phyloP scores from a whole-genome alignment of 35 echinoderm and acorn worm species.

The Holothuria glaberrima region DNA sequence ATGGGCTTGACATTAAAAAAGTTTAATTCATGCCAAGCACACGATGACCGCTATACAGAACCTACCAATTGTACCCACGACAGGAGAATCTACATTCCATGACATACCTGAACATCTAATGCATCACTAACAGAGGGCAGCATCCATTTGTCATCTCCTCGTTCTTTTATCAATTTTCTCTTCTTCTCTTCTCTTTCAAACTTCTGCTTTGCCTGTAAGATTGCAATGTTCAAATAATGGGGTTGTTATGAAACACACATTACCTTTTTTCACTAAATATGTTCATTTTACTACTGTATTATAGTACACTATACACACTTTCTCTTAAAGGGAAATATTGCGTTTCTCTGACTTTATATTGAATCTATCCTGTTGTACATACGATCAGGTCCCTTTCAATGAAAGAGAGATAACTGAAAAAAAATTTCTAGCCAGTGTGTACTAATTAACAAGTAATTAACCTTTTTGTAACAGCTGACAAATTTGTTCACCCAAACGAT shows the following conservation, averaged over 20 bases:
- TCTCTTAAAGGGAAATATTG: too few species aligned
- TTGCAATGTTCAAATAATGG: not conserved
- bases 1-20: not conserved
- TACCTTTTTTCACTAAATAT: too few species aligned
- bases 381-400: too few species aligned
- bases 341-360: too few species aligned
- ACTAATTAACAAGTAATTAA: too few species aligned
- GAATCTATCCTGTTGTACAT: too few species aligned
- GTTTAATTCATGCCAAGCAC: not conserved
- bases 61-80: not conserved
- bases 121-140: constrained; percentile 73
- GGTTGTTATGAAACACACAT: too few species aligned
- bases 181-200: constrained; percentile 67
- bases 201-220: constrained; percentile 66
- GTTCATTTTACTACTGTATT: not conserved
- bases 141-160: constrained; percentile 95
- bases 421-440: too few species aligned
- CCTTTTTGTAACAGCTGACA: too few species aligned
- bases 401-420: too few species aligned
- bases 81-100: not conserved
- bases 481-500: too few species aligned
- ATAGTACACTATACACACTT: too few species aligned
- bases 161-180: constrained; percentile 49
- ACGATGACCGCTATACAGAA: not conserved
- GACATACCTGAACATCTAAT: constrained; percentile 66